Base-by-base conservation (phyloP, 2,888 invertebrate species). In the Pherbina coryleti region DNA sequence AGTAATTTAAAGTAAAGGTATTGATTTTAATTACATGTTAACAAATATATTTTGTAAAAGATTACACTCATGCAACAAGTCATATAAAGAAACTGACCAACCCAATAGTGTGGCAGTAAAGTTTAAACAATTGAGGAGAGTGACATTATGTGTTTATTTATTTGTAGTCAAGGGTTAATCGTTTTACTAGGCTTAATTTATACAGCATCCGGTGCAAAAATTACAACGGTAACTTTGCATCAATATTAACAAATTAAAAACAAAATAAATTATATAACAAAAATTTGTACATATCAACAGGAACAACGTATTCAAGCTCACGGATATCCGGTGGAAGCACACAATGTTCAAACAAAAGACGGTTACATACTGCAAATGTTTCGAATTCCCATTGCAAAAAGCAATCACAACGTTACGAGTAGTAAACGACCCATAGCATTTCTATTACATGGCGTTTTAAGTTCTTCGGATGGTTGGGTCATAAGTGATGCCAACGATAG, bases 281-380 rank as follows among this genome's bases (percentile, higher is more conserved):
- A n/a, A n/a, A n/a, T n/a, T n/a, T n/a, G n/a, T n/a, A n/a, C 8
- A 44, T 17, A 22, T 17, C 55, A 2, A n/a, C 34, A 64, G 64
- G 64, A 64, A 17, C 17, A 34, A 14, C 28, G 25, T 31, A n/a
- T 64, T 31, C 14, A 31, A 25, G 11, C 83, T 28, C 83, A 87
- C 84, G 86, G 87, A 28, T 96, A 95, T 86, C 91, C 92, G 0
- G 91, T 93, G 0, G 95, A 96, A 87, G 91, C 92, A 0, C 95
- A 96, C 83, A 90, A 91, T 0, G 91, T 95, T 0, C 88, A 91
- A 67, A 97, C 97, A 0, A 91, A 92, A 5, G 97, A 97, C 87
- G 96, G 95, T 11, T 98, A 95, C 86, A 91, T 97, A 66, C 90
- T 97, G 67, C 93, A 93, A 0, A 83, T 97, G 77, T 97, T 97